These are phyloP conservation scores for Drusus annulatus DNA, from an alignment of 1,140 invertebrate species.

Conservation along the genomic window DNA sequence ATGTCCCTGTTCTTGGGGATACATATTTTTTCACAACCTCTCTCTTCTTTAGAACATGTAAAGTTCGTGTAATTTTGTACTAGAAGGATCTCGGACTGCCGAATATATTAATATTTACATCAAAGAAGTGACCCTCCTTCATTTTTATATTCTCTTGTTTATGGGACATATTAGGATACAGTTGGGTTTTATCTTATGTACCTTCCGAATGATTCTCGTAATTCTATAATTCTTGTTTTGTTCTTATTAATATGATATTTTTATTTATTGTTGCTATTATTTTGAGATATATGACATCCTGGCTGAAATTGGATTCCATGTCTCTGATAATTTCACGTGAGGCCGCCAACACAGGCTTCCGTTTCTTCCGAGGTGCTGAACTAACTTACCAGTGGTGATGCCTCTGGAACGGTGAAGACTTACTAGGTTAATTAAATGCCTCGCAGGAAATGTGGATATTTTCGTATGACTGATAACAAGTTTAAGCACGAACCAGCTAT, in stretches of 20 bases:
- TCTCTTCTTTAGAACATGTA: background rate
- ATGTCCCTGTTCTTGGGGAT: background rate
- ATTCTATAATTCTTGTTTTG: background rate
- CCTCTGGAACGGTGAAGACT: no score
- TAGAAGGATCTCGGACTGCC: background rate
- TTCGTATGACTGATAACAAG: no score
- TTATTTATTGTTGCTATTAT: background rate
- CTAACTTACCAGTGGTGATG: no score
- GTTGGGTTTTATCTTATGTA: background rate
- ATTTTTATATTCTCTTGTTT: background rate
- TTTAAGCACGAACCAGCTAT: no score
- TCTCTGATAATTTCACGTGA: no score
- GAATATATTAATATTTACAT: conserved; percentile 19
- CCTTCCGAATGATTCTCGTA: background rate
- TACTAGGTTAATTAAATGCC: no score
- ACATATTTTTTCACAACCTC: background rate
- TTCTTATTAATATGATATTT: background rate
- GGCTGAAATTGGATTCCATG: no score
- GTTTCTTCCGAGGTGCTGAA: no score
- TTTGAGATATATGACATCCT: background rate
- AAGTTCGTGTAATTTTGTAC: background rate
- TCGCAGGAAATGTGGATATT: no score
- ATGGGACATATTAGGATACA: background rate
- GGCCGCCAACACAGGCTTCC: no score
- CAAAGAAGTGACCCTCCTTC: background rate